phyloP scores from a whole-genome alignment of 2,888 invertebrate genomes.

The Unio delphinus region DNA sequence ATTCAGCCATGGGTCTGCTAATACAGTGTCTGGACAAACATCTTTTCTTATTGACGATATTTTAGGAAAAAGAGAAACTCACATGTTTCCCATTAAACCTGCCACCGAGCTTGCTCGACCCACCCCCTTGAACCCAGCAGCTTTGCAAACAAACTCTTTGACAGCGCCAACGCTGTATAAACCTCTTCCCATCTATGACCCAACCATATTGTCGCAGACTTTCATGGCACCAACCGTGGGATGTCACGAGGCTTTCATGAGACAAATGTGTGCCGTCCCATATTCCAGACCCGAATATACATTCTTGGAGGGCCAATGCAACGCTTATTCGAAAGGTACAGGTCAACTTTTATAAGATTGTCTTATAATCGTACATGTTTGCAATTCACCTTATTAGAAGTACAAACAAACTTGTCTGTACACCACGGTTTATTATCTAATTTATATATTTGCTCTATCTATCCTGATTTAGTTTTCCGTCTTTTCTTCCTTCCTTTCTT shows the following conservation, averaged over 20 bases:
- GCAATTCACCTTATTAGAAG: no score
- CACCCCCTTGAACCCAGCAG: slow-evolving; percentile 54
- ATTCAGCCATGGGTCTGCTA: slow-evolving; percentile 2
- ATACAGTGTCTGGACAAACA: slow-evolving; percentile 27
- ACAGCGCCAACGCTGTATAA: slow-evolving; percentile 46
- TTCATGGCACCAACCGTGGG: slow-evolving; percentile 31
- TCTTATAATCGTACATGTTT: no score
- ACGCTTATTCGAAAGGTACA: slow-evolving; percentile 43
- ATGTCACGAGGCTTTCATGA: slow-evolving; percentile 29
- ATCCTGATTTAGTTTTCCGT: no score
- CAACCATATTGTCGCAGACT: slow-evolving; percentile 32
- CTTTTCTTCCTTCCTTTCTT: no score
- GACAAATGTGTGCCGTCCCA: slow-evolving; percentile 31
- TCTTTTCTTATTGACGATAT: slow-evolving; percentile 55
- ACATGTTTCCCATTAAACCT: slow-evolving; percentile 1
- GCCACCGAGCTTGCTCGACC: slow-evolving; percentile 38
- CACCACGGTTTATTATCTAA: no score
- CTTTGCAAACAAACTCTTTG: slow-evolving; percentile 45
- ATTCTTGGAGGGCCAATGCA: slow-evolving; percentile 35
- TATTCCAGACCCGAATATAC: slow-evolving; percentile 31
- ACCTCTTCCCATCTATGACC: slow-evolving; percentile 51
- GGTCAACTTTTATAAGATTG: no score
- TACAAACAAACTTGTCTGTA: no score
- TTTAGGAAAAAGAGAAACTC: slow-evolving; percentile 27
- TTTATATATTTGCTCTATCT: no score